phyloP scores from a whole-genome alignment of 2,888 invertebrate genomes.

The Helicoverpa assulta region DNA sequence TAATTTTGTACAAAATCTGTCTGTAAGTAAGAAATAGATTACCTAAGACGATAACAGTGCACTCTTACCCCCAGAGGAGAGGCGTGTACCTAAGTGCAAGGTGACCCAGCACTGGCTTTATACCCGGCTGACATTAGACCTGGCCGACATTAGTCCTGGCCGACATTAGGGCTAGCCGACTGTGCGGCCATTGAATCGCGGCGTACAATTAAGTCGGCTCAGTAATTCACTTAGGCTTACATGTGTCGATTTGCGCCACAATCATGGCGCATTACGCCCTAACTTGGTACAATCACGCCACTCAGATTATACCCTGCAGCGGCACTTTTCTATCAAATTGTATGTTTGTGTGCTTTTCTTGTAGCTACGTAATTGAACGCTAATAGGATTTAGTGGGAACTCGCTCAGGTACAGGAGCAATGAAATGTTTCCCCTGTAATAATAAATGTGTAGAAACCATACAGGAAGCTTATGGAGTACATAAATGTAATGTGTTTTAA shows the following conservation, averaged over 20 bases:
- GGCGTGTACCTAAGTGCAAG: slow-evolving; percentile 19
- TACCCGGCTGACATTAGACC: slow-evolving; percentile 19
- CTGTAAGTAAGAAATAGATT: no score
- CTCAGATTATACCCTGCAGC: slow-evolving; percentile 44
- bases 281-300: slow-evolving; percentile 56
- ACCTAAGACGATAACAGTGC: not conserved
- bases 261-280: slow-evolving; percentile 50
- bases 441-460: not conserved
- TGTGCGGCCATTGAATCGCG: slow-evolving; percentile 44
- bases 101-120: slow-evolving; percentile 45
- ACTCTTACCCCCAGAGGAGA: slow-evolving; percentile 5
- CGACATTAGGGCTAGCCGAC: slow-evolving; percentile 26
- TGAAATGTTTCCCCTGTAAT: not conserved
- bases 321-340: slow-evolving; percentile 35
- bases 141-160: not conserved
- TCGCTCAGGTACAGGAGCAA: not conserved
- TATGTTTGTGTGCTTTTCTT: slow-evolving; percentile 33
- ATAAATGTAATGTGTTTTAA: no score
- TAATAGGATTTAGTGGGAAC: slow-evolving; percentile 23
- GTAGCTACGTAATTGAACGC: slow-evolving; percentile 12
- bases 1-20: no score
- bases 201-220: slow-evolving; percentile 46
- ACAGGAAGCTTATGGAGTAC: no score
- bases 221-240: slow-evolving; percentile 60
- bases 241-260: slow-evolving; percentile 57